These are phyloP conservation scores for Beroe forskalii DNA, from an alignment of 37 sponge, comb jelly and placozoan genomes.

Conservation along the genomic window DNA sequence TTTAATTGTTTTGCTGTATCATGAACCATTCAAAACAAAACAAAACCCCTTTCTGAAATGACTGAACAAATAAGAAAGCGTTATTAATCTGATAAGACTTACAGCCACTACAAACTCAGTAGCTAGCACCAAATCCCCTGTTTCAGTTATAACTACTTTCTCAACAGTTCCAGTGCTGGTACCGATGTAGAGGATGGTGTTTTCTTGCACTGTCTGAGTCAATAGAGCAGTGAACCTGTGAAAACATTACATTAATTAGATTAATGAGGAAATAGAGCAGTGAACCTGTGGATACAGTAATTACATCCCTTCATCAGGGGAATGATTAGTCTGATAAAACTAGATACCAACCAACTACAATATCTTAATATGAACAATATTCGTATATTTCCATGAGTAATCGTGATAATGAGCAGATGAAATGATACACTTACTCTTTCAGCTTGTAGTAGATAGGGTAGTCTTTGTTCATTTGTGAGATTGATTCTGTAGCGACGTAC, in stretches of 20 bases:
- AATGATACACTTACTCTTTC: constrained; percentile 58
- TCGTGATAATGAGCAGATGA: too few species aligned
- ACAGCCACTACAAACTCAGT: constrained; percentile 49
- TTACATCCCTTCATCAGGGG: too few species aligned
- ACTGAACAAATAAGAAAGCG: too few species aligned
- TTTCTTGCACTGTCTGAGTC: neutral
- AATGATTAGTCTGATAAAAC: too few species aligned
- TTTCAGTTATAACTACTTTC: neutral
- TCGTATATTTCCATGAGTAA: too few species aligned
- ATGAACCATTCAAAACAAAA: too few species aligned
- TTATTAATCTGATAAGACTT: too few species aligned
- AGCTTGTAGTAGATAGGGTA: constrained; percentile 54
- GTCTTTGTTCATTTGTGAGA: neutral
- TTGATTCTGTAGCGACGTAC: neutral
- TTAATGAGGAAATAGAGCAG: neutral
- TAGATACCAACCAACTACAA: too few species aligned
- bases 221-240: constrained; percentile 19
- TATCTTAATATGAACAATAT: too few species aligned
- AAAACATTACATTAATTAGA: too few species aligned
- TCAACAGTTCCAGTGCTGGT: constrained; percentile 34
- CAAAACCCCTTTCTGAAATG: too few species aligned
- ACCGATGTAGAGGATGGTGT: constrained; percentile 35
- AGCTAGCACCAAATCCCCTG: neutral
- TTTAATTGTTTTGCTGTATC: too few species aligned
- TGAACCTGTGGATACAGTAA: constrained; percentile 5